Conservation (phyloP, 2,888 invertebrate genomes). For the Brachycybe producta region DNA sequence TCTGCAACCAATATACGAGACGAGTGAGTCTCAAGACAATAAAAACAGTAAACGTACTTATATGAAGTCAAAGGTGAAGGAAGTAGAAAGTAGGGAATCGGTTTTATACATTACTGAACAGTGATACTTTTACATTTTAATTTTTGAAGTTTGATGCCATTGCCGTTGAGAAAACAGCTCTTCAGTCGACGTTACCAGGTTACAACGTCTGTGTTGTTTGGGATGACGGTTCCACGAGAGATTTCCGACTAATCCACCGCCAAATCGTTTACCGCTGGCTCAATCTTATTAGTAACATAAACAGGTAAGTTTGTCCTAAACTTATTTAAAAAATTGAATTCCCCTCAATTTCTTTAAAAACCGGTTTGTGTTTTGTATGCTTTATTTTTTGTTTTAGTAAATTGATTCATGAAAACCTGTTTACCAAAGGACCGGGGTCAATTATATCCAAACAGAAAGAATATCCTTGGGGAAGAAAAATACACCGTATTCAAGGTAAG, state of each 20-base stretch:
- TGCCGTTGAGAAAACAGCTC: not conserved
- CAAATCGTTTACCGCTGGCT: constrained; percentile 3
- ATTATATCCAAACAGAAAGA: not conserved
- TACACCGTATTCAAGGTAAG: constrained; percentile 8
- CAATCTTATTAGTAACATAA: constrained; percentile 6
- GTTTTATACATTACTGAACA: not conserved
- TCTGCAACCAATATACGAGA: constrained; percentile 8
- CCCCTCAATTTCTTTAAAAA: no score
- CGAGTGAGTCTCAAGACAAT: not conserved
- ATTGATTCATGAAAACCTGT: constrained; percentile 1
- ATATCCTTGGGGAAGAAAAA: constrained; percentile 14
- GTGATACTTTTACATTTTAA: not conserved
- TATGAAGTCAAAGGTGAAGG: no score
- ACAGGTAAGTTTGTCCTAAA: not conserved
- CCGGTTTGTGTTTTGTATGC: no score
- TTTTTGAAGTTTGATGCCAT: constrained; percentile 6
- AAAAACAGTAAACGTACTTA: no score
- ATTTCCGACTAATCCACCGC: constrained; percentile 9
- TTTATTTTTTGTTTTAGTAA: not conserved
- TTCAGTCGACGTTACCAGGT: not conserved
- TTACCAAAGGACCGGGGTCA: not conserved
- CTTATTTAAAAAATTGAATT: not conserved
- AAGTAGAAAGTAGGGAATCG: not conserved
- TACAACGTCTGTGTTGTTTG: constrained; percentile 3
- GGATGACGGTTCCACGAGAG: constrained; percentile 2